These are phyloP conservation scores for Eilema sororculum DNA, from an alignment of 2,888 invertebrate genomes.

Conservation along the genomic window DNA sequence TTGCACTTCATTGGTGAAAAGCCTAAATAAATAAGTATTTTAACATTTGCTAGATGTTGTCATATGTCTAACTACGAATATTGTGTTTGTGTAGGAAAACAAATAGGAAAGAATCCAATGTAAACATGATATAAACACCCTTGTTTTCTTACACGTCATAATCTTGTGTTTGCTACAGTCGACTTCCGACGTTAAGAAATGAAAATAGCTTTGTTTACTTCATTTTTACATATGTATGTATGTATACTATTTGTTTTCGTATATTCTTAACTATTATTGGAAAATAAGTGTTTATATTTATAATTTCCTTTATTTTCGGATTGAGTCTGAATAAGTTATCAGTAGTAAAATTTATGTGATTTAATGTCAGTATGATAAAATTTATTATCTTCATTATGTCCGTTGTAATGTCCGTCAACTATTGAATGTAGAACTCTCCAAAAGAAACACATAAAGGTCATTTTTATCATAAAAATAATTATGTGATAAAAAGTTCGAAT, in stretches of 20 bases:
- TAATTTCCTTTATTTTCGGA: not conserved
- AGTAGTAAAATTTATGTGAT: too few relatives aligned
- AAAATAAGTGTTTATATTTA: not conserved
- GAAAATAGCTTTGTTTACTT: slow-evolving; percentile 79
- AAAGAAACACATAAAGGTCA: too few relatives aligned
- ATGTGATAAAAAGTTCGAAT: too few relatives aligned
- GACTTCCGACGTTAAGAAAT: slow-evolving; percentile 64
- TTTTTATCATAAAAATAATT: too few relatives aligned
- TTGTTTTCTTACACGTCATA: slow-evolving; percentile 78
- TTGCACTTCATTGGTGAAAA: slow-evolving; percentile 32
- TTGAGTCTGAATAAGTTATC: too few relatives aligned
- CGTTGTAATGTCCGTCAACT: too few relatives aligned
- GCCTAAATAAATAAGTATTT: slow-evolving; percentile 12
- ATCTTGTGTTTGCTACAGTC: slow-evolving; percentile 69
- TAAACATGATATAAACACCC: slow-evolving; percentile 74
- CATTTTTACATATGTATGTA: slow-evolving; percentile 42
- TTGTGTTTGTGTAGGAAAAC: slow-evolving; percentile 58
- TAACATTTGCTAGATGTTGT: not conserved
- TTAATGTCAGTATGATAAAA: too few relatives aligned
- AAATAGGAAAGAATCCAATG: slow-evolving; percentile 60
- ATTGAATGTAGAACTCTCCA: too few relatives aligned
- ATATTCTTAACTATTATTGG: not conserved
- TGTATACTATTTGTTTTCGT: slow-evolving; percentile 35
- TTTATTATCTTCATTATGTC: too few relatives aligned
- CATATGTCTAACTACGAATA: slow-evolving; percentile 13